Evolutionary conservation across 2,888 invertebrate species (phyloP).

Genomic region (Drosophila atripex): DNA sequence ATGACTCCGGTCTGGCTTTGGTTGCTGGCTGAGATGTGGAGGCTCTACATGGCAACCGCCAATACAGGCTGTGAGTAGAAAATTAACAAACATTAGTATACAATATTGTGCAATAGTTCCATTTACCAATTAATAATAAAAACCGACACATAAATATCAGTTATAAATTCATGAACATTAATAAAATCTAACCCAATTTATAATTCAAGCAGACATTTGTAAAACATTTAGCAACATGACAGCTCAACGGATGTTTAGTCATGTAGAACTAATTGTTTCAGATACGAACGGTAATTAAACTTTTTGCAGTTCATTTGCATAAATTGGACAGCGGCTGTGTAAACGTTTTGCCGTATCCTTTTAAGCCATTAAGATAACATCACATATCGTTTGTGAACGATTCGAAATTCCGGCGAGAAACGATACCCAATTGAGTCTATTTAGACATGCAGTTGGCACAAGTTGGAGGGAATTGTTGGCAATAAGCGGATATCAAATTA

Average conservation of each 20-base stretch:
- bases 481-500: constrained; percentile 65
- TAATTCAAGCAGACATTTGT: constrained; percentile 8
- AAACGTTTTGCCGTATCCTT: not conserved
- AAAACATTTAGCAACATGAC: constrained; percentile 34
- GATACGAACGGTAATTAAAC: constrained; percentile 6
- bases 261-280: constrained; percentile 21
- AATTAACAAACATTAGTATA: not conserved
- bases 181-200: constrained; percentile 14
- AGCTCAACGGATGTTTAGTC: constrained; percentile 32
- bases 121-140: not conserved
- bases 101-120: not conserved
- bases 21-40: constrained; percentile 15
- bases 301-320: constrained; percentile 1
- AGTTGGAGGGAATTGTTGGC: constrained; percentile 28
- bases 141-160: not conserved
- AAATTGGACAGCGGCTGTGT: constrained; percentile 4
- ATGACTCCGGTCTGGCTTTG: constrained; percentile 57
- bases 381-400: not conserved
- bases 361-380: constrained; percentile 9
- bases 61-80: constrained; percentile 37
- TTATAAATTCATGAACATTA: not conserved
- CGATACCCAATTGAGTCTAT: constrained; percentile 35
- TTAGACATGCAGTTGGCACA: constrained; percentile 56
- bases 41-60: constrained; percentile 61
- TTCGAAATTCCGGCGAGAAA: constrained; percentile 4